Conservation (phyloP, 1,140 invertebrate genomes). For the Atta colombica region DNA sequence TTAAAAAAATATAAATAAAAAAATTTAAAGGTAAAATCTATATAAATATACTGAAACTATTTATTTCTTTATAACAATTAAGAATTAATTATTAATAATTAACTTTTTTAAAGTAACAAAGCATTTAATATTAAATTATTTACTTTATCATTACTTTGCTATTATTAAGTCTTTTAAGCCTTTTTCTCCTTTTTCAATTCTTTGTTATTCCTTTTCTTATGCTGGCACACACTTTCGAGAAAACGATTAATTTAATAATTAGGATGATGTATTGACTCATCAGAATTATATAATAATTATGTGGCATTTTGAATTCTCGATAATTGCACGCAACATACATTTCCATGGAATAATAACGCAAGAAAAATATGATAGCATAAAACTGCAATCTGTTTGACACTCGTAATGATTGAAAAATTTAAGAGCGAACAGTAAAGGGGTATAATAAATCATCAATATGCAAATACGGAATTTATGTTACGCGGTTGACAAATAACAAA, state of each 20-base stretch:
- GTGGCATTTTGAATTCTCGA: background rate
- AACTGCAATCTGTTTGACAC: background rate
- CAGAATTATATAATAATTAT: background rate
- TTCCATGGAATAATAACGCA: background rate
- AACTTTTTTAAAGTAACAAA: no score
- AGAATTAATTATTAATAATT: no score
- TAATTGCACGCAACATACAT: background rate
- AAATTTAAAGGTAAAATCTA: no score
- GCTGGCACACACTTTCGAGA: background rate
- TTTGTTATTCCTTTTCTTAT: background rate
- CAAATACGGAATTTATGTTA: conserved; percentile 13
- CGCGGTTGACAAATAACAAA: background rate
- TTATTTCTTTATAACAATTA: no score
- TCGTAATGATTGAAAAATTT: background rate
- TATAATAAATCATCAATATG: conserved; percentile 10
- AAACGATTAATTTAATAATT: background rate
- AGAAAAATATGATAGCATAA: background rate
- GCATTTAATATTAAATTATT: no score
- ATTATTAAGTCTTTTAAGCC: background rate
- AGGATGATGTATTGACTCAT: background rate
- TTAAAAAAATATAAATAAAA: no score
- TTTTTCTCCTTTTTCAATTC: background rate
- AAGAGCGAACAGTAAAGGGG: background rate
- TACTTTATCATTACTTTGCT: background rate
- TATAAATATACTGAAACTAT: no score